Conservation (phyloP, 2,888 invertebrate species). For the Mimachlamys varia region DNA sequence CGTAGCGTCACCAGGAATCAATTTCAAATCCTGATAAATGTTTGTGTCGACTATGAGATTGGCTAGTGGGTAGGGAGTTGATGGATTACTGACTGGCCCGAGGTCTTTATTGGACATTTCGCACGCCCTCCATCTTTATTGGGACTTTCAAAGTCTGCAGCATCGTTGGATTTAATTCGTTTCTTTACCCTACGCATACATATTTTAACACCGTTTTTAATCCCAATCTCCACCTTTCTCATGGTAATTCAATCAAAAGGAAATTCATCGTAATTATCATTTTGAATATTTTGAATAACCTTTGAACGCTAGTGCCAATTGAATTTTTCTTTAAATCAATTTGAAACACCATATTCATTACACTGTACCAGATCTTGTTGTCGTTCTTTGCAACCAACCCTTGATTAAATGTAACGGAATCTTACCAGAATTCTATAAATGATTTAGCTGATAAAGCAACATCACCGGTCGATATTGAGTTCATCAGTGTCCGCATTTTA, state of each 20-base stretch:
- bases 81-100: neutral
- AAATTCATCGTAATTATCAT: neutral
- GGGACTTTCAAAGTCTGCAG: neutral
- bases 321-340: no score
- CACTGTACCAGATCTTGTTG: no score
- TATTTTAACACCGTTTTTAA: neutral
- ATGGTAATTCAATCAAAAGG: neutral
- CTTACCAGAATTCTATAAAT: no score
- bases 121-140: neutral
- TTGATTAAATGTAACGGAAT: no score
- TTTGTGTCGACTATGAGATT: neutral
- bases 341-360: no score
- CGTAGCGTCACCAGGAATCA: neutral
- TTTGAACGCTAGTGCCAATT: no score
- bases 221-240: neutral
- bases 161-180: neutral
- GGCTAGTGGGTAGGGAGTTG: neutral
- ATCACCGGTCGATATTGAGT: no score
- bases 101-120: neutral
- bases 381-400: no score
- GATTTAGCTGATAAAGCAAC: no score
- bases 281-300: no score
- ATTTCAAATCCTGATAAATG: slow-evolving; percentile 9
- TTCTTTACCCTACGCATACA: neutral
- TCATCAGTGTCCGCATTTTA: no score